Evolutionary conservation across 2,888 invertebrate species (phyloP), one percentile per base, ranked within the genome.

Genomic region (Cecidostiba fungosa): DNA sequence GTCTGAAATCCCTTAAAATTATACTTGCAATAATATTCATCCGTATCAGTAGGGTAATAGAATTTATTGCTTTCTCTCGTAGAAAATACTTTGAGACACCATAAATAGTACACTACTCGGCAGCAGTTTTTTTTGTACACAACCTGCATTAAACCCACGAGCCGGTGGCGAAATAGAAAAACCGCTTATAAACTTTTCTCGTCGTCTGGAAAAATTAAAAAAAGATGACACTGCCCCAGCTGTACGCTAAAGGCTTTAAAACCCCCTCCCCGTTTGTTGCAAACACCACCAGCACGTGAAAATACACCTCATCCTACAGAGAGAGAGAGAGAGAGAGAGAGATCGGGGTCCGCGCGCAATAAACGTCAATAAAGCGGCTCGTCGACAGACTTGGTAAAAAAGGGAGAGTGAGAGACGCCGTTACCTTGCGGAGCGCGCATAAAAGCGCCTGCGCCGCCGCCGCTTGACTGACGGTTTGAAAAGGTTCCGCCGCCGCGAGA

Each of bases 291-390:
- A 23, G 12, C 66, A n/a, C 23, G 29, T 0, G 14, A 73, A 81
- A 81, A 73, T 81, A 81, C 72, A 29, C 32, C 77, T 14, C 66
- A n/a, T 66, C 29, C 66, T 29, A 66, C 66, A 59, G 14, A 12
- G 19, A 14, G 59, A 29, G 8, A 19, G 70, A 32, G 14, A 76
- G 10, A 23, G 43, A 26, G 76, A 26, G 26, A 14, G 69, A 26
- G 8, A 74, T 62, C n/a, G n/a, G 6, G 36, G 70, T 23, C 16
- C 26, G 47, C 54, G 50, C 66, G 69, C 77, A 72, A 85, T 85
- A 85, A 85, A 85, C 80, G 85, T 85, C 85, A 80, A 85, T 81
- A 81, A 81, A 85, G 70, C 47, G n/a, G 43, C 73, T 29, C 23
- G 32, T 12, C 47, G 29, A 29, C 43, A 23, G 69, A 43, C 50